Conservation (phyloP, 2,113 vertebrate species). For the Ellobius talpinus region DNA sequence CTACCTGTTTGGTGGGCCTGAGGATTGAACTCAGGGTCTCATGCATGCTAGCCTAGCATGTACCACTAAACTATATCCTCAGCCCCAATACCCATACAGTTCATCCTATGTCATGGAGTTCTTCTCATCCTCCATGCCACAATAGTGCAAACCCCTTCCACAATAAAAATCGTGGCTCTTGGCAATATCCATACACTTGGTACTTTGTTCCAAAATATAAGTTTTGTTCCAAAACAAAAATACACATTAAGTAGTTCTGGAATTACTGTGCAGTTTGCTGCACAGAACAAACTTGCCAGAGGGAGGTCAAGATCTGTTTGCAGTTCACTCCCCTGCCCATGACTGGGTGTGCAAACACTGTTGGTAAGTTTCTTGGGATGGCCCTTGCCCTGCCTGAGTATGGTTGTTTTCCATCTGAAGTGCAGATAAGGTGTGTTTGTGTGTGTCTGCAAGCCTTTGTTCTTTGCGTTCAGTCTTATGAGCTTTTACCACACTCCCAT, state of each 20-base stretch:
- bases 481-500: rapidly evolving
- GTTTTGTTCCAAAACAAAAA: too few species aligned
- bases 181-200: rapidly evolving
- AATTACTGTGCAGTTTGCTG: not conserved
- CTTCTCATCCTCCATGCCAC: not conserved
- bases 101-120: too few species aligned
- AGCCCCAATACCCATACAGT: not conserved
- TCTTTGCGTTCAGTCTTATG: not conserved
- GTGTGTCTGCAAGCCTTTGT: not conserved
- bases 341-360: not conserved
- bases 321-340: too few species aligned
- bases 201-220: not conserved
- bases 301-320: not conserved
- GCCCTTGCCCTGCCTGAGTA: not conserved
- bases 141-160: not conserved
- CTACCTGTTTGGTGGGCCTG: not conserved
- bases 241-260: not conserved
- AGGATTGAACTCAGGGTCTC: not conserved
- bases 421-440: not conserved
- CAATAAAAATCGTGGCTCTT: not conserved
- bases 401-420: not conserved
- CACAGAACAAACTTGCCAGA: not conserved
- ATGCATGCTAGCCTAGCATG: not conserved
- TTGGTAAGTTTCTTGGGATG: not conserved
- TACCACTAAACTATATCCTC: not conserved